Conservation (phyloP, 2,797 vertebrate species). For the Alca torda region DNA sequence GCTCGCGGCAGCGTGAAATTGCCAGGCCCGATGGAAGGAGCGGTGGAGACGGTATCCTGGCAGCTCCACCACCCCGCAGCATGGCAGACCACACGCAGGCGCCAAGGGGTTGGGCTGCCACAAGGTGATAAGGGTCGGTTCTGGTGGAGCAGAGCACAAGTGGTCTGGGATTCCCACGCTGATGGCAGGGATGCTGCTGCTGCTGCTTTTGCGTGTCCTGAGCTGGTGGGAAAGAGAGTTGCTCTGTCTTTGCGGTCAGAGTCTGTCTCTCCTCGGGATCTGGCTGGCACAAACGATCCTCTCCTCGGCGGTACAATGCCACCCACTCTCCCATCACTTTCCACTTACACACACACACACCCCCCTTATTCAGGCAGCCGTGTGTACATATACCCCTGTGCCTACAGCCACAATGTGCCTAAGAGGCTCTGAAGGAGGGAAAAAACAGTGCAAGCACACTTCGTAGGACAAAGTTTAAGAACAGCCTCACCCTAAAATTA, state of each 20-base stretch:
- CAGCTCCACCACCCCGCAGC: not conserved
- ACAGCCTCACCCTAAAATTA: not conserved
- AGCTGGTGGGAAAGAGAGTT: not conserved
- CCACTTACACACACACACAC: not conserved
- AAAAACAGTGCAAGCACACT: not conserved
- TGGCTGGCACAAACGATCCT: not conserved
- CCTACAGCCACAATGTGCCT: not conserved
- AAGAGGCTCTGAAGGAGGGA: not conserved
- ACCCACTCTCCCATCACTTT: not conserved
- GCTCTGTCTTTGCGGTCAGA: not conserved
- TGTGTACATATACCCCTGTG: accelerated
- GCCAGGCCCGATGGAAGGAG: not conserved
- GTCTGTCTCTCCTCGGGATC: not conserved
- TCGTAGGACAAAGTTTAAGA: not conserved
- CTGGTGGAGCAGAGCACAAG: not conserved
- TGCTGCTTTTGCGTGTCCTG: accelerated
- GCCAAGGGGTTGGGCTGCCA: not conserved
- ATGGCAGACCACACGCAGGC: not conserved
- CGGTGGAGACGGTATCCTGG: not conserved
- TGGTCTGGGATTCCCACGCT: not conserved
- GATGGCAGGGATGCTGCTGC: not conserved
- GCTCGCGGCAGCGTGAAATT: not conserved
- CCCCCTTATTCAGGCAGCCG: not conserved
- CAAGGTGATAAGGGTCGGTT: not conserved
- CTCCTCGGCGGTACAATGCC: not conserved